Evolutionary conservation across 2,888 invertebrate species (phyloP).

Genomic region (Lingula anatina): DNA sequence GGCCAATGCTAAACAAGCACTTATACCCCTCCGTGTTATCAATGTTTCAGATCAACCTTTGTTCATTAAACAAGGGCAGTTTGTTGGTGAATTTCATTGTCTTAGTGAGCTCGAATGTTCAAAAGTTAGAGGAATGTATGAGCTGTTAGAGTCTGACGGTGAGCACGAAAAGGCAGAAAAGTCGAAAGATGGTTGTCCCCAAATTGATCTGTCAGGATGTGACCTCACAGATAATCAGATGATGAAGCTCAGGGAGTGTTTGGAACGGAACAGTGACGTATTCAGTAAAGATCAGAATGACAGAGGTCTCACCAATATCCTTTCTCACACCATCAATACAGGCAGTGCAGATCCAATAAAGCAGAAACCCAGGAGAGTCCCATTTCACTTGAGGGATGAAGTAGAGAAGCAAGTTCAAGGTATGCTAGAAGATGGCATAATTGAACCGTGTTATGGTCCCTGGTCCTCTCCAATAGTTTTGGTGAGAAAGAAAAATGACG

Average conservation of each 20-base stretch:
- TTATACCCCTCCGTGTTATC: not conserved
- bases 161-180: too few relatives aligned
- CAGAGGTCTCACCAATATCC: not conserved
- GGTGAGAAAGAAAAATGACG: too few relatives aligned
- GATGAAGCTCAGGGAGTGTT: not conserved
- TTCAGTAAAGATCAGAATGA: not conserved
- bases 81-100: too few relatives aligned
- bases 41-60: not conserved
- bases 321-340: not conserved
- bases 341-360: not conserved
- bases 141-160: too few relatives aligned
- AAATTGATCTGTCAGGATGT: not conserved
- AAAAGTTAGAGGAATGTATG: too few relatives aligned
- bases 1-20: too few relatives aligned
- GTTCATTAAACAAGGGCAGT: not conserved
- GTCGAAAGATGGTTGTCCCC: too few relatives aligned
- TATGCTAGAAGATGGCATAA: conserved; percentile 1
- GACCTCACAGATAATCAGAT: not conserved
- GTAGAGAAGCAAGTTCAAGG: not conserved
- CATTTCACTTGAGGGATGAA: not conserved
- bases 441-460: not conserved
- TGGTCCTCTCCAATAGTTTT: too few relatives aligned
- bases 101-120: too few relatives aligned
- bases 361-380: not conserved
- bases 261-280: not conserved